Conservation (phyloP, 1,140 invertebrate species). For the Aphelinus certus region DNA sequence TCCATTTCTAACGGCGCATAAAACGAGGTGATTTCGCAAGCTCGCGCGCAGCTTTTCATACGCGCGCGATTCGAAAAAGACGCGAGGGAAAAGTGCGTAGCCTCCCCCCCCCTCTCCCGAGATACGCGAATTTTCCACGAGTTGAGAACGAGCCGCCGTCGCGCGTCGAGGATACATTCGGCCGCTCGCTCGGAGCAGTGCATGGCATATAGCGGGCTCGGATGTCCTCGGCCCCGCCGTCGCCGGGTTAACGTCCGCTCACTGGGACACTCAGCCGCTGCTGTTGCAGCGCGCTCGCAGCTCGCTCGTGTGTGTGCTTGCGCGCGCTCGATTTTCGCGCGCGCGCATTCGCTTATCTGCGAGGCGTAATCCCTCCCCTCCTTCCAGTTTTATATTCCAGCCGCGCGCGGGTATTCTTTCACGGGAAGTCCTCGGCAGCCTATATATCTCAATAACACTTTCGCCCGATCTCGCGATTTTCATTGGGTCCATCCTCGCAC, state of each 20-base stretch:
- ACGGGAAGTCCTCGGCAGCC: too few relatives aligned
- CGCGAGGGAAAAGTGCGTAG: neutral
- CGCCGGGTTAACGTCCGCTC: slow-evolving; percentile 62
- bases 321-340: slow-evolving; percentile 7
- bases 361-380: neutral
- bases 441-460: too few relatives aligned
- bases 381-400: neutral
- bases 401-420: neutral
- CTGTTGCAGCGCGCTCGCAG: slow-evolving; percentile 52
- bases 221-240: slow-evolving; percentile 60
- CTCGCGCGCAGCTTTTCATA: neutral
- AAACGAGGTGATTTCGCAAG: too few relatives aligned
- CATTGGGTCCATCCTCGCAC: too few relatives aligned
- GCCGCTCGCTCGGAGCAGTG: neutral
- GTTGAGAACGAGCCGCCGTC: too few relatives aligned
- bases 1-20: too few relatives aligned
- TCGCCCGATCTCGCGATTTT: too few relatives aligned
- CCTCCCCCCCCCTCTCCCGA: slow-evolving; percentile 34
- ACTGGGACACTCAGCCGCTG: slow-evolving; percentile 62
- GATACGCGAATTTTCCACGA: too few relatives aligned
- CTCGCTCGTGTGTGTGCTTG: neutral
- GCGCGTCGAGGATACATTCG: slow-evolving; percentile 31
- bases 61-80: neutral
- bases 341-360: slow-evolving; percentile 14
- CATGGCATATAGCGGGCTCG: slow-evolving; percentile 40